These are phyloP conservation scores for Drosophila teissieri DNA, from an alignment of 1,140 invertebrate genomes.

Conservation along the genomic window DNA sequence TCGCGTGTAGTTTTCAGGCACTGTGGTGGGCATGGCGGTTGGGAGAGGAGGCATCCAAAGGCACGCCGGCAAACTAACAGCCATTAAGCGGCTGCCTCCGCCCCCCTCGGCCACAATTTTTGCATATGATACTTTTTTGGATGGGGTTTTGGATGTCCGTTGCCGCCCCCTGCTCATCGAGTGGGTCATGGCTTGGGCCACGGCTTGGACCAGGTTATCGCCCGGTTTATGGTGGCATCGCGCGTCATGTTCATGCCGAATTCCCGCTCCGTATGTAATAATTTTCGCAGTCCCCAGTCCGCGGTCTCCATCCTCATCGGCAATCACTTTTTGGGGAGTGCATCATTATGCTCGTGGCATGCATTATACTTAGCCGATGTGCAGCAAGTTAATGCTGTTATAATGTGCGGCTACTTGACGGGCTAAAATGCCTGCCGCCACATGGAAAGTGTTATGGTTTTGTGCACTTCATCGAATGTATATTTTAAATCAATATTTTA, in stretches of 20 bases:
- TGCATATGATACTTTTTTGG: slow-evolving; percentile 66
- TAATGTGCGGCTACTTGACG: slow-evolving; percentile 65
- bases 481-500: too few species aligned
- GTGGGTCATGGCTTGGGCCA: slow-evolving; percentile 59
- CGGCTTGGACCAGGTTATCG: slow-evolving; percentile 63
- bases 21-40: slow-evolving; percentile 11
- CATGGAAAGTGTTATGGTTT: slow-evolving; percentile 6
- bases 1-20: slow-evolving; percentile 3
- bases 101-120: slow-evolving; percentile 42
- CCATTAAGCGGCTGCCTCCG: slow-evolving; percentile 60
- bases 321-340: slow-evolving; percentile 34
- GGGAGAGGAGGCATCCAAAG: slow-evolving; percentile 27
- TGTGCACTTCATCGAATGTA: too few species aligned
- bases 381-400: slow-evolving; percentile 54
- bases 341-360: slow-evolving; percentile 53
- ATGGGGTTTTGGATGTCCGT: slow-evolving; percentile 6
- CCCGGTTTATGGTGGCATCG: slow-evolving; percentile 78
- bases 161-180: slow-evolving; percentile 23
- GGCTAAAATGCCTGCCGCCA: neutral
- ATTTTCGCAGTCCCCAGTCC: slow-evolving; percentile 64
- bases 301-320: slow-evolving; percentile 43
- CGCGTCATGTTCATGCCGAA: slow-evolving; percentile 78
- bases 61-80: slow-evolving; percentile 60
- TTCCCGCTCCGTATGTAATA: slow-evolving; percentile 68
- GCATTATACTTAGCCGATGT: slow-evolving; percentile 49